Base-by-base conservation (phyloP, 23 tunicate genomes). In the Styela plicata region DNA sequence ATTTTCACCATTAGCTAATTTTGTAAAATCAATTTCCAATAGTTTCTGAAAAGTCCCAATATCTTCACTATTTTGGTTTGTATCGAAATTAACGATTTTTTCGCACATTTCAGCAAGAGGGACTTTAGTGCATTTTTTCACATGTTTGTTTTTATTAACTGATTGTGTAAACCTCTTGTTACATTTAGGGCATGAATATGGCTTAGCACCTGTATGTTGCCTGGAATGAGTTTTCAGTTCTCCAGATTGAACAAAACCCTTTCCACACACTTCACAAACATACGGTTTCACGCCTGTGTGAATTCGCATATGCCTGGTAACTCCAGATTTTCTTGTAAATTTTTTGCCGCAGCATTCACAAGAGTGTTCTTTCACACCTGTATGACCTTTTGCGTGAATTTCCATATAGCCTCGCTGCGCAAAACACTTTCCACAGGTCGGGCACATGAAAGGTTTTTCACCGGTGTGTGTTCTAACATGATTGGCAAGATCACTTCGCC, bases 221-320 rank as follows among this genome's bases (percentile, higher is more conserved):
- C 57, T 7, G 13, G 57, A 44, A 44, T 44, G 57, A 44, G 57
- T 44, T 13, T 44, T 44, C 7, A 5, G 13, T 44, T 44, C 10
- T 5, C 57, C 13, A 44, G 57, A 44, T 13, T 44, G 57, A 44
- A 13, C 57, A 44, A 44, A 44, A 44, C 57, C 57, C 13, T 13
- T 44, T 44, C 57, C 57, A 44, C 90, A 86, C 23, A 61, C 70
- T 33, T 61, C 63, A 64, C 90, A 86, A 25, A 33, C 73, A 63
- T 79, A 86, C 2, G 90, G 90, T 26, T 69, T 36, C 33, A 86
- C 64, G 17, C 85, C 80, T 31, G 90, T 86, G 65, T 86, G 90
- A n/a, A 70, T 64, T 5, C 57, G 57, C 57, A 44, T 44, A 13
- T 44, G 57, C 57, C 57, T 44, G 13, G 57, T 44, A 5, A 44